Evolutionary conservation across 2,797 vertebrate species (phyloP).

Genomic region (Lycodopsis pacificus): DNA sequence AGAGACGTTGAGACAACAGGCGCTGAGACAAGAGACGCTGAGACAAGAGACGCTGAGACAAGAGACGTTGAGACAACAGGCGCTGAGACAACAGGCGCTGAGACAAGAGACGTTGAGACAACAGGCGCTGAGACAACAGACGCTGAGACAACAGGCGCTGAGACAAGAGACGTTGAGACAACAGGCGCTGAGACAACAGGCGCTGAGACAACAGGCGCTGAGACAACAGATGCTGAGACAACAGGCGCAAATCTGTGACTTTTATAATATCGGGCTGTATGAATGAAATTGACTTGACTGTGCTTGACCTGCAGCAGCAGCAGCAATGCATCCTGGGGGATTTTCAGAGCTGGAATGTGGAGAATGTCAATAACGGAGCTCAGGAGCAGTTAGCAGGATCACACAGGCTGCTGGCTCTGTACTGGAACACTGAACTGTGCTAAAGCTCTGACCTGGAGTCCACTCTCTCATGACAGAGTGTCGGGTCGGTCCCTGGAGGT

Average conservation of each 20-base stretch:
- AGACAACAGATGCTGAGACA: too few relatives aligned
- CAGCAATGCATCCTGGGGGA: constrained; percentile 40
- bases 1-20: too few relatives aligned
- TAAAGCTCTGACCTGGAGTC: background rate
- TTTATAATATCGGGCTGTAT: background rate
- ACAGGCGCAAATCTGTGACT: background rate
- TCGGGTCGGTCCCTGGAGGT: constrained; percentile 6
- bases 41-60: too few relatives aligned
- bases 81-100: too few relatives aligned
- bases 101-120: too few relatives aligned
- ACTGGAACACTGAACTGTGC: constrained; percentile 4
- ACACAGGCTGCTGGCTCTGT: constrained; percentile 21
- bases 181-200: too few relatives aligned
- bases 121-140: too few relatives aligned
- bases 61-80: too few relatives aligned
- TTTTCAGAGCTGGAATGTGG: constrained; percentile 61
- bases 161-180: too few relatives aligned
- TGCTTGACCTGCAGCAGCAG: background rate
- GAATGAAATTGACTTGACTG: background rate
- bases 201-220: too few relatives aligned
- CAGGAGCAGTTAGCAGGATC: constrained; percentile 42
- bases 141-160: too few relatives aligned
- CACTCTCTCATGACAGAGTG: background rate
- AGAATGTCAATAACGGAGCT: constrained; percentile 63
- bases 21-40: too few relatives aligned